These are phyloP conservation scores for Gulo gulo DNA, from an alignment of 2,113 vertebrate genomes.

Conservation along the genomic window DNA sequence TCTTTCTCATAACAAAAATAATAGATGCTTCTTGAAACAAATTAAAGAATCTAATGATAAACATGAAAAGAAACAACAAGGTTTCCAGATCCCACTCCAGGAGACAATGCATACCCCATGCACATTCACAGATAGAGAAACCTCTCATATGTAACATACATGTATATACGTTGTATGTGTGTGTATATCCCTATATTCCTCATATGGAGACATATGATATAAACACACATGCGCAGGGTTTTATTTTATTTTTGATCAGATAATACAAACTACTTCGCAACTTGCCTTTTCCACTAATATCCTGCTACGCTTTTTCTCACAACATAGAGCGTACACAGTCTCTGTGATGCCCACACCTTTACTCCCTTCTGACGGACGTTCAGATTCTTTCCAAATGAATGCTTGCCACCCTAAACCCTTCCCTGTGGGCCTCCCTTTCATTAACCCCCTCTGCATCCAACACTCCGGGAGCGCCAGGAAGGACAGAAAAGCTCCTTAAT, in stretches of 20 bases:
- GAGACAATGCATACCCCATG: not conserved
- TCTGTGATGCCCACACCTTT: not conserved
- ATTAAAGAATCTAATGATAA: not conserved
- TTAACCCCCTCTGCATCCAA: not conserved
- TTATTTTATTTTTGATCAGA: not conserved
- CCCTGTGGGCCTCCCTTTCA: not conserved
- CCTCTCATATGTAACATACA: not conserved
- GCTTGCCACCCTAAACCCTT: not conserved
- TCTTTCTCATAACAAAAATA: conserved; percentile 25
- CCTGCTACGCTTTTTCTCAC: not conserved
- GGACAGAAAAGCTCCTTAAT: not conserved
- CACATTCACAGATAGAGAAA: not conserved
- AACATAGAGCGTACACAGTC: not conserved
- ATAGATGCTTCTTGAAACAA: not conserved
- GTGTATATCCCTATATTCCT: not conserved
- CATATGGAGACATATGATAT: not conserved
- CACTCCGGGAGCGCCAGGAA: not conserved
- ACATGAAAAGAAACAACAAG: not conserved
- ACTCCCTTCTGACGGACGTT: not conserved
- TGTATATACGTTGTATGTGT: not conserved
- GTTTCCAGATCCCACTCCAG: not conserved
- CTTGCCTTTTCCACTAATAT: not conserved
- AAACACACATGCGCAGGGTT: not conserved
- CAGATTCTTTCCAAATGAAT: not conserved
- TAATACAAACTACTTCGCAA: not conserved